phyloP scores from a whole-genome alignment of 2,113 vertebrate species.

The Symphodus melops region DNA sequence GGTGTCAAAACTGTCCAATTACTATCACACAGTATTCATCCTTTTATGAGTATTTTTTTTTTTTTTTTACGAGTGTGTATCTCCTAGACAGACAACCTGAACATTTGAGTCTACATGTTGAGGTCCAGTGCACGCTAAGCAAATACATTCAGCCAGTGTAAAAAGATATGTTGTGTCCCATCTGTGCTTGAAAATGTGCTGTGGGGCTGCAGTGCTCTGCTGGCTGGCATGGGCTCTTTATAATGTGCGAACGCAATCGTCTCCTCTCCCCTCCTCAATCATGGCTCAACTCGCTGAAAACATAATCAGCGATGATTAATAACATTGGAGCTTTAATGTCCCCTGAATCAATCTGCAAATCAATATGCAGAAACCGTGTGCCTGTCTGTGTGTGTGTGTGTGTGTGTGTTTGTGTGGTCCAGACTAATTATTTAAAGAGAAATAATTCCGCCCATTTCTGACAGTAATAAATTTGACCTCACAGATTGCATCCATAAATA shows the following conservation, averaged over 20 bases:
- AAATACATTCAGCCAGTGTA: constrained; percentile 38
- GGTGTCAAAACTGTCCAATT: constrained; percentile 1
- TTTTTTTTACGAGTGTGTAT: background rate
- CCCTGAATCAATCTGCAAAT: constrained; percentile 57
- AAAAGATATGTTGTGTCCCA: constrained; percentile 37
- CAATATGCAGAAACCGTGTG: constrained; percentile 44
- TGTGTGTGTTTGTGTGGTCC: constrained; percentile 20
- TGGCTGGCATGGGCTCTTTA: constrained; percentile 7
- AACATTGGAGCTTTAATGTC: constrained; percentile 56
- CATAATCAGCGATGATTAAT: constrained; percentile 68
- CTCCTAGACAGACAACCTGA: constrained; percentile 15
- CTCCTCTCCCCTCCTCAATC: constrained; percentile 30
- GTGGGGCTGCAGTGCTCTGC: constrained; percentile 2
- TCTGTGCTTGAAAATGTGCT: constrained; percentile 28
- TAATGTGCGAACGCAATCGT: constrained; percentile 34
- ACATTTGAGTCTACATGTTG: constrained; percentile 24
- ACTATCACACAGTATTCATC: too few relatives aligned
- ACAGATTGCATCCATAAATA: constrained; percentile 59
- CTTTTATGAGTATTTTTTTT: too few relatives aligned
- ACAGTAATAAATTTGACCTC: constrained; percentile 59
- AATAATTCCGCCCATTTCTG: constrained; percentile 58
- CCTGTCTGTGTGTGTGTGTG: constrained; percentile 12
- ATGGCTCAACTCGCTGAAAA: constrained; percentile 49
- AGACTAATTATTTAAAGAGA: constrained; percentile 58
- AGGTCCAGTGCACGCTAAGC: constrained; percentile 10